Base-by-base conservation (phyloP, 2,888 invertebrate genomes). In the Nomada fabriciana region DNA sequence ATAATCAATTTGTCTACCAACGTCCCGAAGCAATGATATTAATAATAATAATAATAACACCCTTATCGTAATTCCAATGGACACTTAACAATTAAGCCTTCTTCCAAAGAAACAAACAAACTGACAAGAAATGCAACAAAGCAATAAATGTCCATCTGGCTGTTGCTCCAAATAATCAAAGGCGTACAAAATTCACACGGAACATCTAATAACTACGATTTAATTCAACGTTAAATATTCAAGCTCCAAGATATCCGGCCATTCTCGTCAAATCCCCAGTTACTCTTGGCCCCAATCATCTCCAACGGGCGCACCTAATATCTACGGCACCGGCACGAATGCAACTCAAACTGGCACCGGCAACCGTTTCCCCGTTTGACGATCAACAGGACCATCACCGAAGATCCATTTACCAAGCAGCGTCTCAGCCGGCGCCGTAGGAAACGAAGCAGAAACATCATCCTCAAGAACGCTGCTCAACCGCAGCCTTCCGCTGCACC, bases 381-480 rank as follows among this genome's bases (percentile, higher is more conserved):
- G 55, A 71, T 64, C 71, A 59, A 52, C 42, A 15, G 25, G 20
- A 64, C 5, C 25, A 5, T 18, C n/a, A 3, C 11, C 50, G 55
- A 52, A 55, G 53, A 68, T 63, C 25, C 53, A 71, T 63, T 55
- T n/a, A n/a, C 36, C 50, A 4, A 50, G 13, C 15, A 25, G 43
- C 53, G 43, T 67, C 36, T 53, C 10, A 4, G 18, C 50, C 1
- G 15, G 25, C 42, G 25, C 11, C 53, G n/a, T 15, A 52, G 55
- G 64, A 50, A 72, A 71, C 71, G 29, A 80, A 71, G 67, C 42
- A 63, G 77, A 76, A 72, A 57, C 80, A 72, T 72, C 59, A 63
- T 63, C n/a, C 52, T 52, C 18, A n/a, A 72, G 63, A 29, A 18
- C 11, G 55, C 0, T n/a, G 42, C 25, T 67, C 29, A 11, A 29